phyloP scores from a whole-genome alignment of 2,113 vertebrate species.

The Stegostoma tigrinum region DNA sequence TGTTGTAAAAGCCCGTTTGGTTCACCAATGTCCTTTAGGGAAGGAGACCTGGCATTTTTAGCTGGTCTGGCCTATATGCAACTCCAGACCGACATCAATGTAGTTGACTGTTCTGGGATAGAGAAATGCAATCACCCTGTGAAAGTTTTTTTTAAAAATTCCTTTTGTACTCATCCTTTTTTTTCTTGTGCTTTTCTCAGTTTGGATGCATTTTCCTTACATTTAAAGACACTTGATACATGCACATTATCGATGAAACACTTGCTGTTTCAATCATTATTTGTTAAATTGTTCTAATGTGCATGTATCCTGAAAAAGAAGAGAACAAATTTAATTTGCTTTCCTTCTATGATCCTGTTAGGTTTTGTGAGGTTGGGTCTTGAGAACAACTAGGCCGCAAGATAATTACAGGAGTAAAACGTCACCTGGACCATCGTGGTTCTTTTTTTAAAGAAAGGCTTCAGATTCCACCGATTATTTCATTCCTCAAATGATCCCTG shows the following conservation, averaged over 20 bases:
- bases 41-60: no score
- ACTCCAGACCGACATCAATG: no score
- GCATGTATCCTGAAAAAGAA: background rate
- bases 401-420: background rate
- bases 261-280: background rate
- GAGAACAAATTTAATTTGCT: background rate
- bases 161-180: background rate
- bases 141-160: no score
- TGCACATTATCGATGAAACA: background rate
- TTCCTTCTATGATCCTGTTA: background rate
- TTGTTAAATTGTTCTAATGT: background rate
- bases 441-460: background rate
- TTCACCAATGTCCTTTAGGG: no score
- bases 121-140: no score
- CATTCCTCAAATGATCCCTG: background rate
- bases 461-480: background rate
- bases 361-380: background rate
- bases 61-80: no score
- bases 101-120: no score
- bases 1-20: no score
- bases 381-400: background rate
- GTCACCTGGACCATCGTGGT: background rate
- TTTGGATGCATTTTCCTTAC: background rate
- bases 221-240: background rate
- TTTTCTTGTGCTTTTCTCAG: background rate